Evolutionary conservation across 2,888 invertebrate species (phyloP).

Genomic region (Andrena camellia): DNA sequence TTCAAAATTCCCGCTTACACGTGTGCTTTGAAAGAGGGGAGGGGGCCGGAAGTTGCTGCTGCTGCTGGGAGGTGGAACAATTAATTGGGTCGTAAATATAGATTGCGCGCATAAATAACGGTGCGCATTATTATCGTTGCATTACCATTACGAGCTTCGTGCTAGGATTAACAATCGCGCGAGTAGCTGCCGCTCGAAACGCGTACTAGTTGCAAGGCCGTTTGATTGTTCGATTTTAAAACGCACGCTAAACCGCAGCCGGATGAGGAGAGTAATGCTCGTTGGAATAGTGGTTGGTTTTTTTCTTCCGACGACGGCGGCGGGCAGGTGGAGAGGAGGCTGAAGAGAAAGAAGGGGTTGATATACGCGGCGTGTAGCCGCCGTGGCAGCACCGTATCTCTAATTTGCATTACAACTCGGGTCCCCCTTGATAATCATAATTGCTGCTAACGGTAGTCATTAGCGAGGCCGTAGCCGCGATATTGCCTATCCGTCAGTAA

Average conservation of each 20-base stretch:
- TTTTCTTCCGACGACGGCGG: too few relatives aligned
- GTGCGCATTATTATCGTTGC: too few relatives aligned
- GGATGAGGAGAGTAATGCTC: slow-evolving; percentile 2
- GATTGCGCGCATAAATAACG: too few relatives aligned
- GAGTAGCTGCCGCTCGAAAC: too few relatives aligned
- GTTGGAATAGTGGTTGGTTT: not conserved
- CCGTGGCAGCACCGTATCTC: slow-evolving; percentile 30
- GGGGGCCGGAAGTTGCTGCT: too few relatives aligned
- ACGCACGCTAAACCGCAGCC: not conserved
- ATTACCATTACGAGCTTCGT: not conserved
- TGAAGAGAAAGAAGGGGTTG: not conserved
- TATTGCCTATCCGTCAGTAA: slow-evolving; percentile 59
- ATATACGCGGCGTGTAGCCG: slow-evolving; percentile 5
- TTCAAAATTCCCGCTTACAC: too few relatives aligned
- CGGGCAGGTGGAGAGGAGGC: not conserved
- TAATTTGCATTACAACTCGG: slow-evolving; percentile 51
- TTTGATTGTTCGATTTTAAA: slow-evolving; percentile 1
- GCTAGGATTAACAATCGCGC: not conserved
- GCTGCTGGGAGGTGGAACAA: too few relatives aligned
- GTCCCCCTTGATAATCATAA: slow-evolving; percentile 58
- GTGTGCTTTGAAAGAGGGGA: too few relatives aligned
- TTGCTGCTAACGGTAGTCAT: slow-evolving; percentile 62
- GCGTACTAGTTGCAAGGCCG: too few relatives aligned
- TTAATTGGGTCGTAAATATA: too few relatives aligned
- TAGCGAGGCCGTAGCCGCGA: slow-evolving; percentile 49